Evolutionary conservation across 2,113 vertebrate species (phyloP).

Genomic region (Heptranchias perlo): DNA sequence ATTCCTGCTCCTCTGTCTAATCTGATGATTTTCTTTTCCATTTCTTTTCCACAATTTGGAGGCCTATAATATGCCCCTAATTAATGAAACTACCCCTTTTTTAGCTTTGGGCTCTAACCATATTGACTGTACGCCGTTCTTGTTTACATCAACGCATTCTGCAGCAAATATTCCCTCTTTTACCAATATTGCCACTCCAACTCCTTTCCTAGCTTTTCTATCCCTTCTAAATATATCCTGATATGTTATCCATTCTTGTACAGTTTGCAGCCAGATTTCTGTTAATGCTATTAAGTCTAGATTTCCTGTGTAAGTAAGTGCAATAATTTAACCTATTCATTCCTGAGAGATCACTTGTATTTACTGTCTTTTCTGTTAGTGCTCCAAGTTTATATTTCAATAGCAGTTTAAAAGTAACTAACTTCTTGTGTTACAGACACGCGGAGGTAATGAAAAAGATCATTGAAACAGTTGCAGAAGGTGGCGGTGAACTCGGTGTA

Average conservation of each 20-base stretch:
- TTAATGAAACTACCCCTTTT: too few relatives aligned
- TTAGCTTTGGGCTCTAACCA: too few relatives aligned
- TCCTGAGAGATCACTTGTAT: not conserved
- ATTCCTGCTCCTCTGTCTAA: too few relatives aligned
- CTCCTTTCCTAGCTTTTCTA: not conserved
- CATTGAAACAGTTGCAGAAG: conserved; percentile 97
- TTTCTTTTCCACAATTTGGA: too few relatives aligned
- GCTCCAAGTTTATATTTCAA: not conserved
- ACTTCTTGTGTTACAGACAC: conserved; percentile 66
- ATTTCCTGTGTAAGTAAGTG: not conserved
- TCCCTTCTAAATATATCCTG: not conserved
- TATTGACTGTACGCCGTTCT: too few relatives aligned
- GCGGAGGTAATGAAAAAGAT: conserved; percentile 99
- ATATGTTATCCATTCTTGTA: not conserved
- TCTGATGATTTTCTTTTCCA: too few relatives aligned
- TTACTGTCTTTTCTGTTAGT: not conserved
- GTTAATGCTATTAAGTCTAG: not conserved
- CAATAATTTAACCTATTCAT: not conserved
- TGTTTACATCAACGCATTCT: too few relatives aligned
- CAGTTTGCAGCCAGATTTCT: not conserved
- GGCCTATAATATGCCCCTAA: too few relatives aligned
- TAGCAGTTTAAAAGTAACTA: not conserved
- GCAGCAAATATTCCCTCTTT: not conserved
- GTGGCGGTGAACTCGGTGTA: conserved; percentile 94
- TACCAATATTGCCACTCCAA: not conserved